Percentiles rank a stretch among this genome's conserved stretches.
phyloP scores from a whole-genome alignment of 1,140 invertebrate species.

The Pachypeltis micranthus region DNA sequence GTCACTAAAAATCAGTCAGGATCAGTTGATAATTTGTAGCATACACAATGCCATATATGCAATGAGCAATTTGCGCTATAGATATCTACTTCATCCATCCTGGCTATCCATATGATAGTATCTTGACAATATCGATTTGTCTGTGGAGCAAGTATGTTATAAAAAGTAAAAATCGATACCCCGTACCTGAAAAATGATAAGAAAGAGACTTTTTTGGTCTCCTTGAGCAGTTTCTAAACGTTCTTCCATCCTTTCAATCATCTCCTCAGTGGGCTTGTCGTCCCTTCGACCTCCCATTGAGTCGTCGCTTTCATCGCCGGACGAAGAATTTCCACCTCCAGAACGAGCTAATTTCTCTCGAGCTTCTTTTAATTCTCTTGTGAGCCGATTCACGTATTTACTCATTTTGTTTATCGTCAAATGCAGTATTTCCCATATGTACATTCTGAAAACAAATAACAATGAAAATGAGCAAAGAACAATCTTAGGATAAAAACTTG shows the following conservation, averaged over 20 bases:
- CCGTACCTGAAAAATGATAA: conserved; percentile 87
- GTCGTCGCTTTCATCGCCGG: conserved; percentile 50
- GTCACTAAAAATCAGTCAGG: no score
- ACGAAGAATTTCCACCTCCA: conserved; percentile 66
- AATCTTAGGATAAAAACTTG: no score
- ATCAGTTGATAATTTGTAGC: no score
- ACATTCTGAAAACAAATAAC: conserved; percentile 52
- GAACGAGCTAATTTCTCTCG: conserved; percentile 69
- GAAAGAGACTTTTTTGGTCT: conserved; percentile 92
- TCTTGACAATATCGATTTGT: no score
- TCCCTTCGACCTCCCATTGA: conserved; percentile 35
- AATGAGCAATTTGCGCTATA: no score
- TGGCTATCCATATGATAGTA: no score
- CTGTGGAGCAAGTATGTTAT: no score
- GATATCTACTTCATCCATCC: no score
- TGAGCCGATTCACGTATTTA: conserved; percentile 82
- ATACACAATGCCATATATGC: no score
- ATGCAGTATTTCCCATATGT: conserved; percentile 96
- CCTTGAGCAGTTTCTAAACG: conserved; percentile 85
- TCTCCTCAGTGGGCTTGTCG: conserved; percentile 75
- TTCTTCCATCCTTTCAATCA: conserved; percentile 91
- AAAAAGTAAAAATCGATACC: no score
- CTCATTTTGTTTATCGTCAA: conserved; percentile 94
- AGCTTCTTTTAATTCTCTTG: conserved; percentile 69
- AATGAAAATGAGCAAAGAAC: no score